Base-by-base conservation (phyloP, 2,888 invertebrate species). In the Tanytarsus gracilentus region DNA sequence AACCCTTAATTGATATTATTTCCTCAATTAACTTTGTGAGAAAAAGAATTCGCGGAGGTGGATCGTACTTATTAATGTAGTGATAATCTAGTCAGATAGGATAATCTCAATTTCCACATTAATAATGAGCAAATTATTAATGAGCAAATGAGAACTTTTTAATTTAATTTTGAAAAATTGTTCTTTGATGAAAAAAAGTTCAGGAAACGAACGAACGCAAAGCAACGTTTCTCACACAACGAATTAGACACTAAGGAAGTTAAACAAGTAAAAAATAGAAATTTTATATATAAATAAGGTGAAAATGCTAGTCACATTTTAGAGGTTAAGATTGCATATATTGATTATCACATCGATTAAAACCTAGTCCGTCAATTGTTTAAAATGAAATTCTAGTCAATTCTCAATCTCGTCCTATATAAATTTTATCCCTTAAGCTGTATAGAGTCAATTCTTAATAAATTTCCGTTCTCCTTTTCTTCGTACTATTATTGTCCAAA, bases 141-240 rank as follows among this genome's bases (percentile, higher is more conserved):
- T n/a, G n/a, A n/a, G n/a, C n/a, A n/a, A n/a, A n/a, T n/a, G n/a
- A n/a, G n/a, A n/a, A n/a, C n/a, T n/a, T n/a, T n/a, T n/a, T n/a
- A n/a, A n/a, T n/a, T n/a, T n/a, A n/a, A n/a, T n/a, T n/a, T n/a
- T n/a, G n/a, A n/a, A n/a, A n/a, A n/a, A n/a, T n/a, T n/a, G n/a
- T 44, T 44, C 16, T 49, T 49, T 49, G 9, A 49, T 26, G 11
- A 49, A 26, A 26, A 49, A 7, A 49, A 39, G 55, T 55, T 59
- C 48, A 59, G 36, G 40, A 26, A 61, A 53, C 52, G 61, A 44
- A 44, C 44, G 18, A 66, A 65, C 65, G 68, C 65, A 71, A 72
- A 73, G 74, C 74, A 66, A 74, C 70, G 74, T 74, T 74, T 74
- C 74, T 70, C 69, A 73, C 67, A 74, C 74, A 74, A 74, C 74